phyloP scores from a whole-genome alignment of 2,797 vertebrate genomes.

The Pantherophis vulpinus region DNA sequence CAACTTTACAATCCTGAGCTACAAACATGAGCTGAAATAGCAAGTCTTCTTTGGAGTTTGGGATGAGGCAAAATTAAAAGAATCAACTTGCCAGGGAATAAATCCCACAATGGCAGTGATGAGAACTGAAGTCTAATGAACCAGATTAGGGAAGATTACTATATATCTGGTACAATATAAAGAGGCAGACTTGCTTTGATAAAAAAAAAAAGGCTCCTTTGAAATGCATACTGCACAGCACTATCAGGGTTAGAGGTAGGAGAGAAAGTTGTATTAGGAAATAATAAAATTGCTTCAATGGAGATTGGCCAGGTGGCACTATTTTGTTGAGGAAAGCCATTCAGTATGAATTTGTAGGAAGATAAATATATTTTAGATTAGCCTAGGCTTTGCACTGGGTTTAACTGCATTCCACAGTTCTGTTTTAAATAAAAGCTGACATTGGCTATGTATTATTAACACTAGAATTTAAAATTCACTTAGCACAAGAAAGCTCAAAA shows the following conservation, averaged over 20 bases:
- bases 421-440: conserved; percentile 15
- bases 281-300: not conserved
- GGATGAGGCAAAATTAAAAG: not conserved
- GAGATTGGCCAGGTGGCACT: not conserved
- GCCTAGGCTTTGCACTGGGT: not conserved
- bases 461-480: not conserved
- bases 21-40: not conserved
- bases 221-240: not conserved
- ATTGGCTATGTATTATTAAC: conserved; percentile 18
- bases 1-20: not conserved
- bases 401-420: not conserved
- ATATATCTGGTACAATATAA: not conserved
- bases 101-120: not conserved
- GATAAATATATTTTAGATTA: not conserved
- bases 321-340: not conserved
- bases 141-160: not conserved
- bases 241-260: not conserved
- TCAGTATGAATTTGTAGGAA: not conserved
- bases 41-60: not conserved
- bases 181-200: not conserved
- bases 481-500: not conserved
- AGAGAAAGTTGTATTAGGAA: not conserved
- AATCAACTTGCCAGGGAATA: not conserved
- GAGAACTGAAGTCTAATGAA: not conserved
- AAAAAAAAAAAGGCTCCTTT: not conserved